Evolutionary conservation across 1,140 invertebrate species (phyloP).

Genomic region (Notospermus geniculatus): DNA sequence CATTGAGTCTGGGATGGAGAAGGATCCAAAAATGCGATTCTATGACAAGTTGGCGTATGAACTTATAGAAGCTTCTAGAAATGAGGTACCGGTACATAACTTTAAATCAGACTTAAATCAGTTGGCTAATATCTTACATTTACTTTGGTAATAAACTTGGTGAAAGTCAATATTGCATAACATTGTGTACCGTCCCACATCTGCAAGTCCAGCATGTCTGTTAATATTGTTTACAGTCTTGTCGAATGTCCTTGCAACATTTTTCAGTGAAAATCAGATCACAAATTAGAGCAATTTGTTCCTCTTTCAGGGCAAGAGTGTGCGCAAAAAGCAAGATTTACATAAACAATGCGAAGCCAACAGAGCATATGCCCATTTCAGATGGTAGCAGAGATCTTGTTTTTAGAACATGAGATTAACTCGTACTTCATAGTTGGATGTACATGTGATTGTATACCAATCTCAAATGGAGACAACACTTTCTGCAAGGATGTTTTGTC

Average conservation of each 20-base stretch:
- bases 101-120: not conserved
- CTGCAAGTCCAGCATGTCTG: not conserved
- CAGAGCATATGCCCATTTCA: constrained; percentile 56
- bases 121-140: not conserved
- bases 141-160: constrained; percentile 7
- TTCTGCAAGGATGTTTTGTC: no score
- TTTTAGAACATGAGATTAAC: no score
- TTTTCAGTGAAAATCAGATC: constrained; percentile 8
- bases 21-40: constrained; percentile 54
- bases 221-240: not conserved
- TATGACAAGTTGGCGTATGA: constrained; percentile 56
- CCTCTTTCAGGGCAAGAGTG: constrained; percentile 51
- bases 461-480: no score
- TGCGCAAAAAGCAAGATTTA: constrained; percentile 57
- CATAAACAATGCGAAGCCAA: constrained; percentile 58
- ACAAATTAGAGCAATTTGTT: no score
- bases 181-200: not conserved
- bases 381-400: no score
- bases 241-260: not conserved
- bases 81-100: constrained; percentile 48
- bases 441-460: no score
- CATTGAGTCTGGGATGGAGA: constrained; percentile 64
- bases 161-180: not conserved
- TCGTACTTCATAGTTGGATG: no score
- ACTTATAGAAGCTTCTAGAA: constrained; percentile 58